A percentile compares a stretch with the other conserved stretches of the same genome.
Conservation (phyloP, 2,888 invertebrate genomes). For the Nudaria mundana region DNA sequence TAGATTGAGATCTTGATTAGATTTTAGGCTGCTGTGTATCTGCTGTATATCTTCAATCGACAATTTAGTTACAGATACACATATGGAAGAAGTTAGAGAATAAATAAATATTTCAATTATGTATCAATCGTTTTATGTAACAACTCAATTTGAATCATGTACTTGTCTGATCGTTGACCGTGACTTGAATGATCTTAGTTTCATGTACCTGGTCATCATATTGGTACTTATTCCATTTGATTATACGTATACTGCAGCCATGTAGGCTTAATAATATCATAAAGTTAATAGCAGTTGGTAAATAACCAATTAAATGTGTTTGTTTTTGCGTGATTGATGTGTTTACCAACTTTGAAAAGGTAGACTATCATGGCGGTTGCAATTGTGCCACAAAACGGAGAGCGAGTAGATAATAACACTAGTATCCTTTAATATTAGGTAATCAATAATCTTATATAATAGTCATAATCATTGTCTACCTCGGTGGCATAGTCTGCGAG, state of each 20-base stretch:
- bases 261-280: background rate
- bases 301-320: conserved; percentile 1
- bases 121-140: background rate
- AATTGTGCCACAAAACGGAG: too few species aligned
- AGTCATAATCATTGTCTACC: too few species aligned
- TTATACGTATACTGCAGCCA: background rate
- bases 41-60: background rate
- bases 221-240: background rate
- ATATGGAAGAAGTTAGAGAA: background rate
- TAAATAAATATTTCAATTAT: background rate
- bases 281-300: background rate
- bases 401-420: too few species aligned
- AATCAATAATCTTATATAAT: too few species aligned
- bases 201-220: background rate
- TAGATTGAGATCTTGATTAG: too few species aligned
- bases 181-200: background rate
- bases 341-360: background rate
- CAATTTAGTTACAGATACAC: background rate
- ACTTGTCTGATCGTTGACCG: background rate
- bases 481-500: too few species aligned
- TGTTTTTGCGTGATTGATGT: background rate
- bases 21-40: too few species aligned
- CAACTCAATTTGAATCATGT: background rate
- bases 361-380: too few species aligned
- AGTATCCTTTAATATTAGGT: too few species aligned